Evolutionary conservation across 1,140 invertebrate species (phyloP), one percentile per base, ranked within the genome.

Genomic region (Heliconius nattereri): DNA sequence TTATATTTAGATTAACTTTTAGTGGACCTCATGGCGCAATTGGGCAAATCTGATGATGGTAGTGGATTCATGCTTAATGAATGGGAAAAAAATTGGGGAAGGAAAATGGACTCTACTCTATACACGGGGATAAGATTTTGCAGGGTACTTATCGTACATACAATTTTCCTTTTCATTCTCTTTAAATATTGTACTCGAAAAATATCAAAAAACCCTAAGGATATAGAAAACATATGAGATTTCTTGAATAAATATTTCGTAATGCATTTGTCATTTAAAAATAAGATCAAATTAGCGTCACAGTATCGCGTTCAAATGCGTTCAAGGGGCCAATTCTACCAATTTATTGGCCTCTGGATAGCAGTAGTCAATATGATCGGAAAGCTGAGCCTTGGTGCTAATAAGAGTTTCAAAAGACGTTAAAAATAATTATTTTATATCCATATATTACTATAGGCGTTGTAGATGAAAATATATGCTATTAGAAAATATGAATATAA

Each of bases 221-320:
- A 1, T 3, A 60, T 23, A 5, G n/a, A 19, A 66, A 29, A 66
- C 23, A 66, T 16, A 11, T 16, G 13, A 66, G 11, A 66, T 66
- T 29, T 11, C 1, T 66, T 26, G 29, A 66, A 7, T 26, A 29
- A 66, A 26, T 23, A 26, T 26, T 23, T 66, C 60, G 26, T 11
- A 26, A 57, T 19, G 71, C 6, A 40, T 73, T 78, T 71, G 35
- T 11, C 71, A 78, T 49, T 78, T 78, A 60, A 78, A 78, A 78
- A 78, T 78, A 78, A 72, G 45, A 73, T 73, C 71, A 60, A 73
- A 35, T 52, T 71, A 73, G 60, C 54, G 76, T 81, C 70, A 76
- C n/a, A 81, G 84, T 88, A 81, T 90, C 90, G 79, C 84, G 75
- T 91, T 91, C 87, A 87, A 90, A 89, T 89, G 88, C 85, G 71